Base-by-base conservation (phyloP, 2,113 vertebrate genomes). In the Chaetorhynchus papuensis region DNA sequence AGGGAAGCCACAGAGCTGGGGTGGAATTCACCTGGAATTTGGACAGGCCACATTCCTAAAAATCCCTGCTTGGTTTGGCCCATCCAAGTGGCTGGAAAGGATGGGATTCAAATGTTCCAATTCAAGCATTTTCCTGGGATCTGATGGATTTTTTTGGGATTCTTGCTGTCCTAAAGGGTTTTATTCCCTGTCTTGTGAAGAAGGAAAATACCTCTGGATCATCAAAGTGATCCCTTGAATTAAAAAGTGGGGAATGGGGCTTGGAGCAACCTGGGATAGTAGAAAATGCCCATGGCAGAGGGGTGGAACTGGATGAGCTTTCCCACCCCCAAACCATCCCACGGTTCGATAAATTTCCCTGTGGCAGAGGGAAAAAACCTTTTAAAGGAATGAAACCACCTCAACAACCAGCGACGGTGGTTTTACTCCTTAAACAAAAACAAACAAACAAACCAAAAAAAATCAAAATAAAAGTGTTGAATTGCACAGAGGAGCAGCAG, bases 381-480 rank as follows among this genome's bases (percentile, higher is more conserved):
- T 27, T 31, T 6, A 6, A 53, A 72, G 13, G 33, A 37, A 2
- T 4, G 44, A 72, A 83, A 35, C 52, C 42, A 15, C 64, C 52
- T 41, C 1, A 3, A 11, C 22, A 9, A 49, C 53, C 53, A 3
- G 18, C 5, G 0, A 20, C 6, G 4, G 33, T 41, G 15, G 3
- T 57, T 75, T 60, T 42, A 45, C 79, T 89, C 59, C 50, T 79
- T 50, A 1, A 30, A 37, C 33, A 33, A 63, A 30, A 15, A 26
- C 45, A 1, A 30, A 37, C 52, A 56, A 19, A 18, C 5, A 52
- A 44, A 44, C 42, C 18, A 18, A 11, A 31, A 39, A 16, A 69
- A 41, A 7, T 26, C 18, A 13, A 49, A 77, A 45, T 9, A 33
- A 42, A 76, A 84, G 30, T 4, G 3, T 85, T 52, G 70, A 83